phyloP scores from a whole-genome alignment of 2,888 invertebrate genomes.

The Icerya purchasi region DNA sequence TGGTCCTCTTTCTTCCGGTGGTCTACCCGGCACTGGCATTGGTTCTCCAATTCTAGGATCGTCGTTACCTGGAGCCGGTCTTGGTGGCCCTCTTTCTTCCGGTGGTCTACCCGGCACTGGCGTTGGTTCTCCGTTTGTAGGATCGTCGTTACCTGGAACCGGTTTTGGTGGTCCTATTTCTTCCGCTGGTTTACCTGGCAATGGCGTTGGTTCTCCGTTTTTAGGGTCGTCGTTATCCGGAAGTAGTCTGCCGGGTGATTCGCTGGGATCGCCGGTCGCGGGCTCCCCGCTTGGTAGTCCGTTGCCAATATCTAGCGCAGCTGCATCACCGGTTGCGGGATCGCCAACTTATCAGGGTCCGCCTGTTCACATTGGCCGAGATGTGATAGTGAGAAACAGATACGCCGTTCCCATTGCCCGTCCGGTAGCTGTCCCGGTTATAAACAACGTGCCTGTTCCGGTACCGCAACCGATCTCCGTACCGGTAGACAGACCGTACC shows the following conservation, averaged over 20 bases:
- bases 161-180: background rate
- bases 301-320: slow-evolving; percentile 11
- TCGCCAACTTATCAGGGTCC: background rate
- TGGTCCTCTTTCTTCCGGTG: too few species aligned
- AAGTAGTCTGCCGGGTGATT: background rate
- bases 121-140: background rate
- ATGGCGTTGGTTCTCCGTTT: background rate
- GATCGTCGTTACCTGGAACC: background rate
- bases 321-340: slow-evolving; percentile 5
- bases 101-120: background rate
- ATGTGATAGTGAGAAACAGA: slow-evolving; percentile 17
- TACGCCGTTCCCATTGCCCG: slow-evolving; percentile 18
- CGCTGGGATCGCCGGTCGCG: background rate
- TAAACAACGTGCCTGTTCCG: slow-evolving; percentile 37
- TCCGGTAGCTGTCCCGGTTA: slow-evolving; percentile 31
- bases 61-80: background rate
- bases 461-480: slow-evolving; percentile 19
- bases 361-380: slow-evolving; percentile 2
- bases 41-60: background rate
- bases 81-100: background rate
- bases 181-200: background rate
- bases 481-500: slow-evolving; percentile 20
- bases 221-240: background rate
- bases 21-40: background rate
- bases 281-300: slow-evolving; percentile 3